Evolutionary conservation across 2,797 vertebrate genomes (phyloP).

Genomic region (Alosa sapidissima): DNA sequence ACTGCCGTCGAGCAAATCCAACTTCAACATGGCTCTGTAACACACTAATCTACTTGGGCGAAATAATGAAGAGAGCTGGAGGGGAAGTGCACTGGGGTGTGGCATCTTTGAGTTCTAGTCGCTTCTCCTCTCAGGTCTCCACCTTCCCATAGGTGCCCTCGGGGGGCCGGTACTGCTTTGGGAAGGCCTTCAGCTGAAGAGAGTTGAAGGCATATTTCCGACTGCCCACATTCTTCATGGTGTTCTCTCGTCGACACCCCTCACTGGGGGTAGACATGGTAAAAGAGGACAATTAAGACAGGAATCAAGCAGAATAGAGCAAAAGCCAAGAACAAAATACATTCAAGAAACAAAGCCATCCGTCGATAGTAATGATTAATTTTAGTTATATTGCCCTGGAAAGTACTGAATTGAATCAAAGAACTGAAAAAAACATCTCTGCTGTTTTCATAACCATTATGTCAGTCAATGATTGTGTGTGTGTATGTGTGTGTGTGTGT

Average conservation of each 20-base stretch:
- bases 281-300: neutral
- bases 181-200: conserved; percentile 98
- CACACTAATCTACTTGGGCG: neutral
- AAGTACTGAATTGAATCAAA: conserved; percentile 51
- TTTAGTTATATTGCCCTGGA: neutral
- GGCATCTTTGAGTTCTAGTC: conserved; percentile 28
- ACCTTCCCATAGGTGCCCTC: conserved; percentile 99
- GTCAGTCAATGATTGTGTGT: neutral
- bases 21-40: neutral
- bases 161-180: conserved; percentile 97
- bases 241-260: conserved; percentile 99
- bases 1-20: neutral
- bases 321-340: neutral
- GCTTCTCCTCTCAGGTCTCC: conserved; percentile 78
- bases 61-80: neutral
- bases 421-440: neutral
- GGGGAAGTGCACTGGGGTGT: conserved; percentile 38
- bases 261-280: conserved; percentile 76
- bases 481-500: too few species aligned
- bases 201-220: conserved; percentile 99
- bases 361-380: neutral
- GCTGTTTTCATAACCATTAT: neutral
- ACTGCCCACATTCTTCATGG: conserved; percentile 99
- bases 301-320: neutral
- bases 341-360: neutral